Conservation (phyloP, 2,113 vertebrate genomes). For the Dromaius novaehollandiae region DNA sequence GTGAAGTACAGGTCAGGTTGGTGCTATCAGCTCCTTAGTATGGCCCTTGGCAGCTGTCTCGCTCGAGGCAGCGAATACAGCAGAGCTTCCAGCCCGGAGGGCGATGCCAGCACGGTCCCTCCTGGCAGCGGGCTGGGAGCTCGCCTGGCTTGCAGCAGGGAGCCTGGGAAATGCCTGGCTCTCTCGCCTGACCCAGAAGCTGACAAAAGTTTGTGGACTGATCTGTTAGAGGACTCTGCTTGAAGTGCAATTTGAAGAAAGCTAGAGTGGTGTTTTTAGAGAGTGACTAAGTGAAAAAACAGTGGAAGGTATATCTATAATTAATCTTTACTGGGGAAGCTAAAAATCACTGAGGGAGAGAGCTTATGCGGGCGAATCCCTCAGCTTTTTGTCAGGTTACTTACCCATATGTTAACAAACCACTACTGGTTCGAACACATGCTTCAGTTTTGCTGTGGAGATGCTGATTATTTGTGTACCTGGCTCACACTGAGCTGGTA, state of each 20-base stretch:
- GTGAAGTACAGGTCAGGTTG: background rate
- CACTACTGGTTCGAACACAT: background rate
- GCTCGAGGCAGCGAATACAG: no score
- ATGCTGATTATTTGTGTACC: background rate
- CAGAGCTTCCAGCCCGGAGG: no score
- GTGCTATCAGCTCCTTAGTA: background rate
- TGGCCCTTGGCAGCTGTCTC: no score
- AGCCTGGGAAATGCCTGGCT: background rate
- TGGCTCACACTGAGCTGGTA: background rate
- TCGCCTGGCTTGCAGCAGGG: no score
- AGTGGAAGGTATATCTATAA: background rate
- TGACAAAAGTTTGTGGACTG: background rate
- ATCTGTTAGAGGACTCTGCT: background rate
- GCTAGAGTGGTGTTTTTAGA: background rate
- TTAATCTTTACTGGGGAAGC: background rate
- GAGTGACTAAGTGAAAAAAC: background rate
- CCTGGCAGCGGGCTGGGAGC: no score
- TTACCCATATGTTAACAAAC: background rate
- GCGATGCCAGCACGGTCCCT: no score
- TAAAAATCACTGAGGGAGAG: background rate
- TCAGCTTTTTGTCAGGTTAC: background rate
- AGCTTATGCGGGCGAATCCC: background rate
- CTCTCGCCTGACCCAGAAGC: background rate
- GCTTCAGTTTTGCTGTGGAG: background rate
- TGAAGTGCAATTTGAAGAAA: accelerated